Percentiles rank a stretch among this genome's conserved stretches.
Evolutionary conservation across 2,797 vertebrate species (phyloP).

Genomic region (Xerus rutilus): DNA sequence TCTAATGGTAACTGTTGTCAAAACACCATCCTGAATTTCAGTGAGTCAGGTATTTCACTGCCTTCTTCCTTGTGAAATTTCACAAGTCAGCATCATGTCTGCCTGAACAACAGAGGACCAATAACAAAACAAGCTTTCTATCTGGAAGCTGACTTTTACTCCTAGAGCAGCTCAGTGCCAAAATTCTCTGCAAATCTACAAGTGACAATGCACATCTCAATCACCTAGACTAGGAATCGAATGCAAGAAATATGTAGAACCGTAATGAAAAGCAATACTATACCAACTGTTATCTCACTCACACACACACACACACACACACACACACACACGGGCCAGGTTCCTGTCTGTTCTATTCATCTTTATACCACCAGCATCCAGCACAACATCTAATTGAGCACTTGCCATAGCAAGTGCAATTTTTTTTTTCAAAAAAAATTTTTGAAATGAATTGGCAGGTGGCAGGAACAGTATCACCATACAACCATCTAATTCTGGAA

Average conservation of each 20-base stretch:
- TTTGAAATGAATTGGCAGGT: neutral
- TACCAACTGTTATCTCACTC: neutral
- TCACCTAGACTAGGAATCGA: neutral
- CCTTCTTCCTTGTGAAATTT: neutral
- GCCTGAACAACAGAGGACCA: neutral
- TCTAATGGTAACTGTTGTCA: neutral
- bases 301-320: neutral
- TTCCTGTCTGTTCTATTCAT: neutral
- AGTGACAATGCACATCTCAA: slow-evolving; percentile 7
- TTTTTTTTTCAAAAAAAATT: neutral
- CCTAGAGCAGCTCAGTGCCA: neutral
- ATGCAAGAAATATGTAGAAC: neutral
- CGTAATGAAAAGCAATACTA: neutral
- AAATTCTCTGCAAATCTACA: slow-evolving; percentile 50
- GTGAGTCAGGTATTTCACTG: neutral
- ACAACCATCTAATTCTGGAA: slow-evolving; percentile 20
- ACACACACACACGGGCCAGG: neutral
- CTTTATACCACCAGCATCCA: neutral
- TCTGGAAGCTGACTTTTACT: neutral
- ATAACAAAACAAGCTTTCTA: neutral
- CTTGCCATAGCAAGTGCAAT: neutral
- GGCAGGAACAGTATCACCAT: neutral
- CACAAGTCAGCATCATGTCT: neutral
- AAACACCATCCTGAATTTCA: slow-evolving; percentile 19
- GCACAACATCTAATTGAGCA: neutral